Evolutionary conservation across 2,113 vertebrate genomes (phyloP).

Genomic region (Caranx melampygus): DNA sequence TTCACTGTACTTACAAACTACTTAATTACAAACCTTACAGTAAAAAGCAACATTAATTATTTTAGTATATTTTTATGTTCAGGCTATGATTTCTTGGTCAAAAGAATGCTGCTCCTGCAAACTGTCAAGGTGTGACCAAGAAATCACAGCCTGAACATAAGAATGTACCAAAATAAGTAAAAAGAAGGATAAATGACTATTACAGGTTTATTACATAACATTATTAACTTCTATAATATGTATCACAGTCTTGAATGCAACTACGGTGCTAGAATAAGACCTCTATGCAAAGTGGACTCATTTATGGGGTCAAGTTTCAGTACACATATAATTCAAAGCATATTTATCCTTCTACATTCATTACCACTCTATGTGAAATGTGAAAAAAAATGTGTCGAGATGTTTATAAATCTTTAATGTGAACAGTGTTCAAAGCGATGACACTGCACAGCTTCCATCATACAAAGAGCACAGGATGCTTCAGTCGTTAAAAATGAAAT

Average conservation of each 20-base stretch:
- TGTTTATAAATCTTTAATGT: slow-evolving; percentile 65
- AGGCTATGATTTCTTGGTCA: too few relatives aligned
- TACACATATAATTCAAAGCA: slow-evolving; percentile 30
- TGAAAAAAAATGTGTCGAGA: slow-evolving; percentile 18
- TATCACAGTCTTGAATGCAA: slow-evolving; percentile 1
- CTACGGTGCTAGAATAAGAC: background rate
- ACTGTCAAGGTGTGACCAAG: too few relatives aligned
- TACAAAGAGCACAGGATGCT: slow-evolving; percentile 27
- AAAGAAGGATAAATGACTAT: too few relatives aligned
- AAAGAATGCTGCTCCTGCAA: too few relatives aligned
- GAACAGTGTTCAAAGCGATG: slow-evolving; percentile 58
- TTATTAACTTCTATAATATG: background rate
- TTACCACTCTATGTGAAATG: slow-evolving; percentile 48
- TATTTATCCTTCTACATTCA: slow-evolving; percentile 40
- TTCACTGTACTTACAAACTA: background rate
- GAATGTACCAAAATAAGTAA: too few relatives aligned
- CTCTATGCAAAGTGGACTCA: background rate
- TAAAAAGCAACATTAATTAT: background rate
- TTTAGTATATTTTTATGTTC: too few relatives aligned
- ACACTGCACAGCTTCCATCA: slow-evolving; percentile 27
- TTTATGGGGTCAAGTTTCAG: background rate
- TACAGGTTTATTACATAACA: too few relatives aligned
- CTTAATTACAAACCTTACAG: slow-evolving; percentile 16
- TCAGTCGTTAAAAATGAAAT: slow-evolving; percentile 49
- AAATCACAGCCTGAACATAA: too few relatives aligned